Base-by-base conservation (phyloP, 2,888 invertebrate species). In the Himalopsyche kuldschensis region DNA sequence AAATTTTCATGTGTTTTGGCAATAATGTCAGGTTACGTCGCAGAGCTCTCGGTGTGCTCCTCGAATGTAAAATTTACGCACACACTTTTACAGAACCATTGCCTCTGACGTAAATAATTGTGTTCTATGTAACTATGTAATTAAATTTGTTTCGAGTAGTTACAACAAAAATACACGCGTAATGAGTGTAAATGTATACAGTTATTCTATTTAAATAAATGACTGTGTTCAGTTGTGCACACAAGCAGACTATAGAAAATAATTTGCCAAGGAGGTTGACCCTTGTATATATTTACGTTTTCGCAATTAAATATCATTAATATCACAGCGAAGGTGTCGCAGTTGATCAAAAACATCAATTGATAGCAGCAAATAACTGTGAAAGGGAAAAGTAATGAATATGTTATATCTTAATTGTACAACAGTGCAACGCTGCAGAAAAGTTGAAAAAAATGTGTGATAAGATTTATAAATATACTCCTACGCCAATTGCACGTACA, bases 81-180 rank as follows among this genome's bases (percentile, higher is more conserved):
- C 69, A 80, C 83, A 82, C 75, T 82, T 75, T 32, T 55, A 77
- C 55, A 24, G 24, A 76, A 55, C 78, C 69, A 79, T 69, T 76
- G 80, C 75, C 80, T 80, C 80, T 76, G 77, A 83, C 80, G 83
- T 83, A 83, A 77, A 83, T 83, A 83, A 81, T 84, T 84, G 79
- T 81, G 81, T 78, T 81, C 81, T 79, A 41, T 81, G 84, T 84
- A 84, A 84, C 81, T 82, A 81, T 84, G 81, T 84, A 84, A 84
- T 84, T 84, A 84, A 82, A 82, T 84, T 84, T 84, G 84, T 84
- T 81, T 84, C 79, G 84, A 84, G 84, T 81, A 84, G 81, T 84
- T 82, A 84, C 84, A 84, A 84, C 81, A 84, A 82, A 84, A 84
- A 84, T 84, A 82, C 82, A 81, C 24, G 30, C 81, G 20, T 80